Evolutionary conservation across 1,140 invertebrate species (phyloP).

Genomic region (Drosophila funebris): DNA sequence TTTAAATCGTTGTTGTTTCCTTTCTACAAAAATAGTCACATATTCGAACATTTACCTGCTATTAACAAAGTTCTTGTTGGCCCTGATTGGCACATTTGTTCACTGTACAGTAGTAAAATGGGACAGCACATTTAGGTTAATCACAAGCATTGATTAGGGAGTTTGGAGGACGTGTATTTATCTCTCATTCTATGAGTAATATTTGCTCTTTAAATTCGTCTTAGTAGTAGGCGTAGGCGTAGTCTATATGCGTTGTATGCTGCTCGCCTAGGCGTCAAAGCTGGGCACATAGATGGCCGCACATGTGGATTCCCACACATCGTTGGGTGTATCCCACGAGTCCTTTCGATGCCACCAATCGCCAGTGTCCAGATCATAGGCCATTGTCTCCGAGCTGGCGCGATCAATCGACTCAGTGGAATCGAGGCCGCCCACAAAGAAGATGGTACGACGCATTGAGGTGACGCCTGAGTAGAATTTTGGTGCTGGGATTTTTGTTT

Average conservation of each 20-base stretch:
- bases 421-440: slow-evolving; percentile 89
- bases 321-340: slow-evolving; percentile 86
- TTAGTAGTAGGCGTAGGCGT: slow-evolving; percentile 83
- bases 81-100: slow-evolving; percentile 29
- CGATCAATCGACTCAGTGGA: slow-evolving; percentile 88
- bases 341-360: slow-evolving; percentile 85
- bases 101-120: slow-evolving; percentile 26
- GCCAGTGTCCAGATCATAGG: slow-evolving; percentile 86
- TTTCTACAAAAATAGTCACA: slow-evolving; percentile 31
- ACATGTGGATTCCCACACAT: slow-evolving; percentile 89
- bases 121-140: slow-evolving; percentile 21
- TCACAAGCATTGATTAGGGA: slow-evolving; percentile 29
- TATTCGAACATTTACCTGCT: slow-evolving; percentile 35
- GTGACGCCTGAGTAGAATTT: slow-evolving; percentile 89
- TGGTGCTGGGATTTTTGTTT: slow-evolving; percentile 87
- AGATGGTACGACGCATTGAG: slow-evolving; percentile 86
- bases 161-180: not conserved
- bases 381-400: slow-evolving; percentile 87
- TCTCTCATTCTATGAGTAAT: not conserved
- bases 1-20: slow-evolving; percentile 21
- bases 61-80: slow-evolving; percentile 37
- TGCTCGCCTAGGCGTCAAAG: slow-evolving; percentile 68
- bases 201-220: slow-evolving; percentile 11
- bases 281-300: slow-evolving; percentile 87
- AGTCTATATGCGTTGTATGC: slow-evolving; percentile 79